Evolutionary conservation across 92 coral and sea anemone genomes (phyloP).

Genomic region (Bergia sp.): DNA sequence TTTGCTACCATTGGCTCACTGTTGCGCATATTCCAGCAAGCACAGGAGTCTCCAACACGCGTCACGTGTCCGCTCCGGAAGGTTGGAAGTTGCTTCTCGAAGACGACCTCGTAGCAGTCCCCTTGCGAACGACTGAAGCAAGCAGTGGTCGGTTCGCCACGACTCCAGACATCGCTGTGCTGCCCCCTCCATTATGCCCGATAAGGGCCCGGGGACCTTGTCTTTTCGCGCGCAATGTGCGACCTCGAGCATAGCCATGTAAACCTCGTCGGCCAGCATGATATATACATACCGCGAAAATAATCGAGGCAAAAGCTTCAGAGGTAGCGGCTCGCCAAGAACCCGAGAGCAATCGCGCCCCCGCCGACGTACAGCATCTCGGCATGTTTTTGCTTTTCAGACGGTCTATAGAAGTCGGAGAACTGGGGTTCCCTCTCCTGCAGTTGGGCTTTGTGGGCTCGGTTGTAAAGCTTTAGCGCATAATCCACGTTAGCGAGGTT

Average conservation of each 20-base stretch:
- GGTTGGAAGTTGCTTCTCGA: background rate
- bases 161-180: background rate
- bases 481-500: background rate
- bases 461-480: no score
- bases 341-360: no score
- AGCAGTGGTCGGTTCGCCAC: background rate
- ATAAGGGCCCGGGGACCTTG: constrained; percentile 20
- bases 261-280: background rate
- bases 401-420: no score
- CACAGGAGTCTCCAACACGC: constrained; percentile 16
- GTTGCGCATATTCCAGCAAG: constrained; percentile 11
- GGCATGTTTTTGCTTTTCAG: no score
- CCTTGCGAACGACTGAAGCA: background rate
- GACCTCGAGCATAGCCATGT: constrained; percentile 29
- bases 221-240: constrained; percentile 23
- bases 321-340: no score
- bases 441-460: no score
- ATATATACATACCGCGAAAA: background rate
- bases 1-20: background rate
- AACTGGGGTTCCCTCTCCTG: no score
- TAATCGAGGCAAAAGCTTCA: no score
- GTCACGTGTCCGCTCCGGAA: background rate
- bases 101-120: background rate
- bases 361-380: no score
- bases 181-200: background rate